phyloP scores from a whole-genome alignment of 1,140 invertebrate species.

The Drusus annulatus region DNA sequence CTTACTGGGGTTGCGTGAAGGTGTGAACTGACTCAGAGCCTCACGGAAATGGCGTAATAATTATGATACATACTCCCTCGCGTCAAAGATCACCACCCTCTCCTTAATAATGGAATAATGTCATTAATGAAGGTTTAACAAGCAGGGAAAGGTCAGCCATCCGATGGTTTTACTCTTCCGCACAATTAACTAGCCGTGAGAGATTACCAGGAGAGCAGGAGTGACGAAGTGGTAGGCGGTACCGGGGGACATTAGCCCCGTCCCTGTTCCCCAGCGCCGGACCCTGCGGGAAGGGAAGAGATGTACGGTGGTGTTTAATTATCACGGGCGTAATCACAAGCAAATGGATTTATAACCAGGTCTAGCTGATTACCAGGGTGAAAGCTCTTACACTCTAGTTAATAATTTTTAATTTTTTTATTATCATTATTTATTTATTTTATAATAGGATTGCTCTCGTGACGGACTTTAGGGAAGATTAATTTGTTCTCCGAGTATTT shows the following conservation, averaged over 20 bases:
- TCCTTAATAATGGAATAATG: constrained; percentile 22
- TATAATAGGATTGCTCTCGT: constrained; percentile 18
- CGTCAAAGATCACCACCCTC: neutral
- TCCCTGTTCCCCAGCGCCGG: constrained; percentile 4
- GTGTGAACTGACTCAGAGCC: too few relatives aligned
- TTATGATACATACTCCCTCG: neutral
- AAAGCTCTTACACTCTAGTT: constrained; percentile 3
- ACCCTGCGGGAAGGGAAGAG: neutral
- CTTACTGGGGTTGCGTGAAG: too few relatives aligned
- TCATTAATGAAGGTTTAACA: constrained; percentile 45
- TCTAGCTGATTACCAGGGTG: constrained; percentile 10
- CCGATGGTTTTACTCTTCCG: constrained; percentile 40
- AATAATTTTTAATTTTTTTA: too few relatives aligned
- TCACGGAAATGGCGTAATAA: constrained; percentile 2
- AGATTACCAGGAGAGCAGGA: constrained; percentile 43
- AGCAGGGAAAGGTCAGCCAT: constrained; percentile 30
- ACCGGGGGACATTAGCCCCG: neutral
- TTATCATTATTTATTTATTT: too few relatives aligned
- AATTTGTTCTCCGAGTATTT: neutral
- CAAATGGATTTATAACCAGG: constrained; percentile 38
- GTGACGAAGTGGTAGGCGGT: constrained; percentile 1
- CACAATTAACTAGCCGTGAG: constrained; percentile 52
- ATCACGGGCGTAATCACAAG: constrained; percentile 27
- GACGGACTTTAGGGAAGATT: neutral
- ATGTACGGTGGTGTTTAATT: constrained; percentile 27